Percentiles rank a stretch among this genome's conserved stretches.
phyloP scores from a whole-genome alignment of 37 sponge, comb jelly and placozoan genomes.

The Ephydatia muelleri region DNA sequence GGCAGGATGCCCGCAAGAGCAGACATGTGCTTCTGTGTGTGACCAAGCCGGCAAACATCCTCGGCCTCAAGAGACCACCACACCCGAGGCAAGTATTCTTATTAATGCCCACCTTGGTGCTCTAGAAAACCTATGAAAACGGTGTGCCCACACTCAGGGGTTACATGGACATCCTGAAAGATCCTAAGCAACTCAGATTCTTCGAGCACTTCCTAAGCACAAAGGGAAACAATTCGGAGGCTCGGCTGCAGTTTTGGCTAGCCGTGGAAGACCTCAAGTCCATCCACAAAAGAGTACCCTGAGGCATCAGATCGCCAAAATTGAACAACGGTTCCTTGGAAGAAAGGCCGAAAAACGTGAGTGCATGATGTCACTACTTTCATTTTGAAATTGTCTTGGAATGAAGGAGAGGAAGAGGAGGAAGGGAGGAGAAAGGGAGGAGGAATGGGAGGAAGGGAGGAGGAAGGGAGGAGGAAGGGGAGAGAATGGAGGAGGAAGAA shows the following conservation, averaged over 20 bases:
- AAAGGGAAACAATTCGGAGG: slow-evolving; percentile 32
- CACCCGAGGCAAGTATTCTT: slow-evolving; percentile 11
- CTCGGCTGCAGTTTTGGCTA: slow-evolving; percentile 69
- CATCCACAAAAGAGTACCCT: not conserved
- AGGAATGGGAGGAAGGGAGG: too few species aligned
- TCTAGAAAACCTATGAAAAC: not conserved
- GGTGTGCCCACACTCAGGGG: too few species aligned
- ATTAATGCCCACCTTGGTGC: slow-evolving; percentile 3
- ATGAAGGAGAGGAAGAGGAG: too few species aligned
- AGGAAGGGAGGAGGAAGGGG: not conserved
- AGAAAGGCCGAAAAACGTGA: slow-evolving; percentile 32
- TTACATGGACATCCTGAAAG: slow-evolving; percentile 54
- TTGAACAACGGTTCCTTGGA: slow-evolving; percentile 43
- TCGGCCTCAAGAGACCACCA: slow-evolving; percentile 11
- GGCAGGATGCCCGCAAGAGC: slow-evolving; percentile 4
- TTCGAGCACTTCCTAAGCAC: slow-evolving; percentile 48
- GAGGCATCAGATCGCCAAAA: slow-evolving; percentile 15
- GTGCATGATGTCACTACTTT: too few species aligned
- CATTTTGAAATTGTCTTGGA: too few species aligned
- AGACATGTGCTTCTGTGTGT: not conserved
- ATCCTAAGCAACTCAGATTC: slow-evolving; percentile 24
- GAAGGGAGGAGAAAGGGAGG: too few species aligned
- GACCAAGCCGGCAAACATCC: slow-evolving; percentile 17
- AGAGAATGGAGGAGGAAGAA: too few species aligned
- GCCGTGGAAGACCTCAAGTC: slow-evolving; percentile 69